These are phyloP conservation scores for Phrixothrix hirtus DNA, from an alignment of 2,888 invertebrate genomes.

Conservation along the genomic window DNA sequence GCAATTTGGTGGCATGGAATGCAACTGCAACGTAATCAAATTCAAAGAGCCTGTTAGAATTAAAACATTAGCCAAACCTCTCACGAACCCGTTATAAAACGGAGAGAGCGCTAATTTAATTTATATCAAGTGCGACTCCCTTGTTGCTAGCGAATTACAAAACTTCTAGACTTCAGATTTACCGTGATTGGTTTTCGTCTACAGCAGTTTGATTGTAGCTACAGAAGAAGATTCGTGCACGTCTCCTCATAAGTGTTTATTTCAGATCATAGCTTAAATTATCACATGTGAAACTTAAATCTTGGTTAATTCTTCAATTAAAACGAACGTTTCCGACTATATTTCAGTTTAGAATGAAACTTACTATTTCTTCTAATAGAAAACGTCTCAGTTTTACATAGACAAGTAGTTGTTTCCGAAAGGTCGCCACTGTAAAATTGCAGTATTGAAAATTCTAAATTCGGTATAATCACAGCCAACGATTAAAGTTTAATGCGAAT, in stretches of 20 bases:
- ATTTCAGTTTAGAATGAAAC: too few relatives aligned
- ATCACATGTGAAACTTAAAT: too few relatives aligned
- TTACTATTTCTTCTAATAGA: too few relatives aligned
- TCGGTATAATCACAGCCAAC: too few relatives aligned
- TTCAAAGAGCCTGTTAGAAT: constrained; percentile 28
- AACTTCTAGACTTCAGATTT: constrained; percentile 31
- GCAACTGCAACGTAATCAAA: constrained; percentile 29
- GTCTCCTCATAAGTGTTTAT: constrained; percentile 15
- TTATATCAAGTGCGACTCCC: constrained; percentile 33
- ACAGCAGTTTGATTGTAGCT: constrained; percentile 19
- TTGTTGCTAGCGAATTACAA: constrained; percentile 31
- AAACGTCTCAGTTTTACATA: too few relatives aligned
- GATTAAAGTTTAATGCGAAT: too few relatives aligned
- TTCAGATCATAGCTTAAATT: constrained; percentile 9
- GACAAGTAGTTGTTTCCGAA: too few relatives aligned
- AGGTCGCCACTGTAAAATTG: too few relatives aligned
- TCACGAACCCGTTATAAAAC: constrained; percentile 31
- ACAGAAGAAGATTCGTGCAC: constrained; percentile 11
- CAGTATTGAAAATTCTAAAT: too few relatives aligned
- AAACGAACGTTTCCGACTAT: too few relatives aligned
- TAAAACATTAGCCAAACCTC: constrained; percentile 31
- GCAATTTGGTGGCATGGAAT: too few relatives aligned
- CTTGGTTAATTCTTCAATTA: too few relatives aligned
- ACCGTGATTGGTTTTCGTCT: constrained; percentile 32
- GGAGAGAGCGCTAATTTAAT: constrained; percentile 30